Percentiles rank a stretch among this genome's conserved stretches.
phyloP scores from a whole-genome alignment of 2,888 invertebrate species.

The Orgyia antiqua region DNA sequence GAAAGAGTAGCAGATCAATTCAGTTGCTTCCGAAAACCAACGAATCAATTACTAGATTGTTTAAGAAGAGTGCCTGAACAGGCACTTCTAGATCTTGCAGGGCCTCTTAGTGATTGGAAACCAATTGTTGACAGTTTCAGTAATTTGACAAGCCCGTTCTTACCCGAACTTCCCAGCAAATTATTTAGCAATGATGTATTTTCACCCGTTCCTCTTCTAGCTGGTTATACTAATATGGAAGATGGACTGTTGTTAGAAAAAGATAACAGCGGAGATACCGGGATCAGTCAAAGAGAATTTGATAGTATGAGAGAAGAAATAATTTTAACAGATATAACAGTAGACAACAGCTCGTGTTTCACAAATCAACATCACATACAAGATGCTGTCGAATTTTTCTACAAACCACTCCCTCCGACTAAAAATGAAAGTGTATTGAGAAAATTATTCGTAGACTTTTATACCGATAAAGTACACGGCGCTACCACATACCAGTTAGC shows the following conservation, averaged over 20 bases:
- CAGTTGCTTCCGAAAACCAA: slow-evolving; percentile 83
- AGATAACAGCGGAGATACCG: slow-evolving; percentile 76
- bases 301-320: slow-evolving; percentile 81
- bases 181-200: slow-evolving; percentile 80
- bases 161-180: slow-evolving; percentile 82
- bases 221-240: slow-evolving; percentile 91
- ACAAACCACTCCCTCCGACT: slow-evolving; percentile 82
- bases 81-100: slow-evolving; percentile 79
- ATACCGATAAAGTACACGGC: slow-evolving; percentile 86
- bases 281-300: slow-evolving; percentile 79
- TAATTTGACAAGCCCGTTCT: slow-evolving; percentile 81
- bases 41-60: slow-evolving; percentile 82
- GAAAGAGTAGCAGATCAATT: slow-evolving; percentile 82
- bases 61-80: slow-evolving; percentile 80
- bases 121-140: slow-evolving; percentile 86
- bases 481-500: slow-evolving; percentile 85
- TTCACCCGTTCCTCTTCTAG: slow-evolving; percentile 83
- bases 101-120: slow-evolving; percentile 82
- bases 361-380: slow-evolving; percentile 82
- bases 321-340: slow-evolving; percentile 78
- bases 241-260: slow-evolving; percentile 82
- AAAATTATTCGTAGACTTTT: slow-evolving; percentile 83
- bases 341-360: slow-evolving; percentile 76
- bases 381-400: slow-evolving; percentile 87
- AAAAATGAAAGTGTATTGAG: slow-evolving; percentile 79